phyloP scores from a whole-genome alignment of 2,888 invertebrate genomes.

The Falcaria lacertinaria region DNA sequence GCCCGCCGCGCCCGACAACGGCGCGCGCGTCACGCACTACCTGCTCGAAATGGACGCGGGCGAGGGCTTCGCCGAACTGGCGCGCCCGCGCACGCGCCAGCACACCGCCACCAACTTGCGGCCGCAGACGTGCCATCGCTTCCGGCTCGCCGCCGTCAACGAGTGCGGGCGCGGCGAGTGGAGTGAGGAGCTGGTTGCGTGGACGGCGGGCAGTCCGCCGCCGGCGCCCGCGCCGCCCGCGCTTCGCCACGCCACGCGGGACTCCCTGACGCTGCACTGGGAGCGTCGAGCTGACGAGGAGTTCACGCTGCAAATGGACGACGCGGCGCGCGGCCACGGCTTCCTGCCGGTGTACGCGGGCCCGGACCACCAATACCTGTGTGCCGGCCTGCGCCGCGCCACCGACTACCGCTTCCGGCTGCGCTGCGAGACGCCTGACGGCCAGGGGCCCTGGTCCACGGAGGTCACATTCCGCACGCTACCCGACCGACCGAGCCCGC shows the following conservation, averaged over 20 bases:
- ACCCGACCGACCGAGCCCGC: slow-evolving; percentile 88
- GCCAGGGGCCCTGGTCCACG: slow-evolving; percentile 90
- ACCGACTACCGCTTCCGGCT: slow-evolving; percentile 91
- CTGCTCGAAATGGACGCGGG: slow-evolving; percentile 89
- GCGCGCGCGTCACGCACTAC: slow-evolving; percentile 87
- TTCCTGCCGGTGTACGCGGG: slow-evolving; percentile 90
- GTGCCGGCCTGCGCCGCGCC: slow-evolving; percentile 84
- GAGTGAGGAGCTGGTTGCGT: slow-evolving; percentile 83
- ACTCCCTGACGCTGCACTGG: slow-evolving; percentile 86
- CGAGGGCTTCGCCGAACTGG: slow-evolving; percentile 85
- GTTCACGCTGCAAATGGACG: slow-evolving; percentile 91
- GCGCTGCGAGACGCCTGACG: slow-evolving; percentile 90
- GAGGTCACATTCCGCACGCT: slow-evolving; percentile 88
- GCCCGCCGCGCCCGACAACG: slow-evolving; percentile 88
- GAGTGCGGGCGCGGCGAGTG: slow-evolving; percentile 87
- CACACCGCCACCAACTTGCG: slow-evolving; percentile 87
- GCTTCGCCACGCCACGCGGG: slow-evolving; percentile 81
- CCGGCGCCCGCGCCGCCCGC: slow-evolving; percentile 88
- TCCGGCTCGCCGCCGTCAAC: slow-evolving; percentile 91
- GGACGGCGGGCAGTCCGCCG: slow-evolving; percentile 90
- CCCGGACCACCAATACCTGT: slow-evolving; percentile 83
- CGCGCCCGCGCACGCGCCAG: slow-evolving; percentile 86
- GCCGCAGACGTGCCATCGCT: slow-evolving; percentile 89
- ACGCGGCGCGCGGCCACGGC: slow-evolving; percentile 84
- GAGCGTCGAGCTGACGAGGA: slow-evolving; percentile 88